Conservation (phyloP, 2,113 vertebrate genomes). For the Neodontobutis hainanensis region DNA sequence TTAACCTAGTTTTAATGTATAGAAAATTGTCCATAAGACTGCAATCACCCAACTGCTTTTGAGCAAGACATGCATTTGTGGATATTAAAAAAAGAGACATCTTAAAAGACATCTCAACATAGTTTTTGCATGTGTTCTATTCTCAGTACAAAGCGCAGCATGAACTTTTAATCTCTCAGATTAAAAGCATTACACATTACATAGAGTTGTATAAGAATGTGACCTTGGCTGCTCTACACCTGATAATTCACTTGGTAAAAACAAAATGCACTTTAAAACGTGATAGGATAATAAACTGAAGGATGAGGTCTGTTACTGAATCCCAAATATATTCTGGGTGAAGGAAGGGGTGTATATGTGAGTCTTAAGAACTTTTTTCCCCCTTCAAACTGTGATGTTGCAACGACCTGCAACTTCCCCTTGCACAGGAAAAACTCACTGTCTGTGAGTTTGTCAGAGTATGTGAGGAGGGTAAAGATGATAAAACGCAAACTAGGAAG, state of each 20-base stretch:
- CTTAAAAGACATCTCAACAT: too few relatives aligned
- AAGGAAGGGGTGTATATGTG: conserved; percentile 13
- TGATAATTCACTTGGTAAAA: conserved; percentile 3
- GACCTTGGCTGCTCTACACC: neutral
- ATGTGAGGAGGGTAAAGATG: neutral
- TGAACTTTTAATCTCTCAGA: neutral
- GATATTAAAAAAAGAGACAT: too few relatives aligned
- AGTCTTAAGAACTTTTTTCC: conserved; percentile 23
- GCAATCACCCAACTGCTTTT: too few relatives aligned
- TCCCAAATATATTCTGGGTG: conserved; percentile 1
- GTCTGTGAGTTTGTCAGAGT: conserved; percentile 24
- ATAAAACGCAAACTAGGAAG: conserved; percentile 3
- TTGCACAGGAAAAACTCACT: conserved; percentile 47
- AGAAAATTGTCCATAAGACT: too few relatives aligned
- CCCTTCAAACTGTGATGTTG: conserved; percentile 49
- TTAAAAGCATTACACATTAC: neutral
- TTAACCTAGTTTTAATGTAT: too few relatives aligned
- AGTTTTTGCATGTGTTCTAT: neutral
- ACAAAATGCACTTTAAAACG: conserved; percentile 4
- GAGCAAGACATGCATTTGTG: too few relatives aligned
- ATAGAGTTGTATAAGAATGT: neutral
- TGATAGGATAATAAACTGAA: conserved; percentile 10
- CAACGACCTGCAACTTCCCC: conserved; percentile 68
- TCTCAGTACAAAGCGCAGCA: neutral
- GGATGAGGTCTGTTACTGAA: neutral